Conservation (phyloP, 2,797 vertebrate genomes). For the Ctenosaura bakeri region DNA sequence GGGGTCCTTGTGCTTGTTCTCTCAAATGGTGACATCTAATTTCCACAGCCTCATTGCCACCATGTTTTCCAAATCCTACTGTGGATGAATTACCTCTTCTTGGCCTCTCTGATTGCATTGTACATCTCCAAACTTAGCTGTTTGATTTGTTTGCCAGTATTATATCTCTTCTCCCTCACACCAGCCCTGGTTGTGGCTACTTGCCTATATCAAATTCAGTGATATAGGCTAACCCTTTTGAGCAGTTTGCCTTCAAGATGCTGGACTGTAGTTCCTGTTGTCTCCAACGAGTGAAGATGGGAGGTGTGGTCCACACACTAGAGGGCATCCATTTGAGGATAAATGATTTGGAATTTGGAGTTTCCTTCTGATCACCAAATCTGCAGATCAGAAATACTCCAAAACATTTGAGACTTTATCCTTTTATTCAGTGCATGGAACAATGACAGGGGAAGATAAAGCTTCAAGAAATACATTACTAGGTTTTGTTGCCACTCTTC, state of each 20-base stretch:
- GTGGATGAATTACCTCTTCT: not conserved
- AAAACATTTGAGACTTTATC: not conserved
- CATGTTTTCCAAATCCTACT: not conserved
- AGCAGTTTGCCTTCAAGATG: not conserved
- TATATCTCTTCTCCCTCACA: not conserved
- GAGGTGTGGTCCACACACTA: not conserved
- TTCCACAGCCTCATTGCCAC: not conserved
- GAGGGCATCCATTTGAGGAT: no score
- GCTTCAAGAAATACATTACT: not conserved
- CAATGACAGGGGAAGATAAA: not conserved
- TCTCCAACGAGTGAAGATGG: not conserved
- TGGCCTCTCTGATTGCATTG: not conserved
- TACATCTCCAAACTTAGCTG: not conserved
- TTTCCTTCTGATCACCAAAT: not conserved
- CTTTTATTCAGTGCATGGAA: no score
- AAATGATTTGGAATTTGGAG: not conserved
- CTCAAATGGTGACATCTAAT: not conserved
- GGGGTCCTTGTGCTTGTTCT: not conserved
- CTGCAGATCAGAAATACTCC: not conserved
- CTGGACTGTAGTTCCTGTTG: not conserved
- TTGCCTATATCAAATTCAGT: not conserved
- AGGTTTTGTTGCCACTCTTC: not conserved
- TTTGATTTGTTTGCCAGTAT: not conserved
- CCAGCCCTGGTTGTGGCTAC: not conserved
- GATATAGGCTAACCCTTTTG: not conserved